Conservation (phyloP, 2,113 vertebrate species). For the Aramus guarauna region DNA sequence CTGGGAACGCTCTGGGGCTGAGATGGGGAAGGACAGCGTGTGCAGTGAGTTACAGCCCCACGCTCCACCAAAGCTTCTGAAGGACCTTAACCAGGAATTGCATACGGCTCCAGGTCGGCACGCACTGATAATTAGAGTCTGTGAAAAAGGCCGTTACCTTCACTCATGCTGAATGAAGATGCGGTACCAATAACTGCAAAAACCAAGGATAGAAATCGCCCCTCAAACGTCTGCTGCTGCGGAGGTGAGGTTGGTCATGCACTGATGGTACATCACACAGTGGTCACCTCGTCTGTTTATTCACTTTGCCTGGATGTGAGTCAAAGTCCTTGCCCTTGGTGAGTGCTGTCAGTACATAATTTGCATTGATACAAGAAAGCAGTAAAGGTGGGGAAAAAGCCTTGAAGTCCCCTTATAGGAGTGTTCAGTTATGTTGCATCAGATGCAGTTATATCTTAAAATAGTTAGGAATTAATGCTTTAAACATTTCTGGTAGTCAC, state of each 20-base stretch:
- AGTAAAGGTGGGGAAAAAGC: neutral
- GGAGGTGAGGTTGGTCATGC: neutral
- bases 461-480: neutral
- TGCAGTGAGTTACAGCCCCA: accelerated
- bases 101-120: neutral
- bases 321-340: neutral
- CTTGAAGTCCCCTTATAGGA: neutral
- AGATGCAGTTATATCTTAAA: neutral
- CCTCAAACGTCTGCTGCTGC: neutral
- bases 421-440: neutral
- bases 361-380: neutral
- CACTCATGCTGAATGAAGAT: neutral
- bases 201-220: neutral
- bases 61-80: neutral
- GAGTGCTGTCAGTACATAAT: neutral
- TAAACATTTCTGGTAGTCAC: neutral
- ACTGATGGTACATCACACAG: neutral
- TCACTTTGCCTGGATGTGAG: neutral
- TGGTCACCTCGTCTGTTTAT: neutral
- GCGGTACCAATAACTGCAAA: neutral
- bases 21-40: neutral
- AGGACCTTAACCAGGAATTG: neutral
- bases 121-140: accelerated
- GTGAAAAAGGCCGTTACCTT: neutral
- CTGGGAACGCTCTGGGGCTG: neutral